Conservation (phyloP, 1,140 invertebrate genomes). For the Drosophila tsacasi region DNA sequence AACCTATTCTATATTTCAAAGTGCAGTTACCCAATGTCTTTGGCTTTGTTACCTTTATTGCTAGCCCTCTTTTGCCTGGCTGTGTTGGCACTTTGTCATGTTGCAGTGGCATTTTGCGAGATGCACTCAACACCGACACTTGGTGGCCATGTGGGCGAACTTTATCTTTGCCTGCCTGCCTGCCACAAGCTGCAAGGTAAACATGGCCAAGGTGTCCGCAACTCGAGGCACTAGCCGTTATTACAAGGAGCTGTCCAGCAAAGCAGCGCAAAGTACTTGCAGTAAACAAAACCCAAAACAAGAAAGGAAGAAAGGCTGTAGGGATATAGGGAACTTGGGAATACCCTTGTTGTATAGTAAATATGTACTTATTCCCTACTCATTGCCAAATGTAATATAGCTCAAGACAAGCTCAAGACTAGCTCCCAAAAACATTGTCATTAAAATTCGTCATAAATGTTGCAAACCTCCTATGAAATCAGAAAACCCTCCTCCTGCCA, state of each 20-base stretch:
- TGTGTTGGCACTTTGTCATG: constrained; percentile 42
- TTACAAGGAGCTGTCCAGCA: constrained; percentile 44
- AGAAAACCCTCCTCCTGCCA: constrained; percentile 3
- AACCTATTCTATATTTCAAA: neutral
- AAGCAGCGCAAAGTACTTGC: constrained; percentile 5
- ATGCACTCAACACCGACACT: constrained; percentile 30
- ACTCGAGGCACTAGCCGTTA: constrained; percentile 32
- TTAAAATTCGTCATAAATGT: neutral
- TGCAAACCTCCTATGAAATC: constrained; percentile 1
- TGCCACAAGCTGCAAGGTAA: constrained; percentile 29
- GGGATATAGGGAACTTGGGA: neutral
- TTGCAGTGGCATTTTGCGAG: constrained; percentile 46
- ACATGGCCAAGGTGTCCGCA: constrained; percentile 47
- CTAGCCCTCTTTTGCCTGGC: neutral
- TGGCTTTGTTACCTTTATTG: constrained; percentile 15
- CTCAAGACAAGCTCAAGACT: neutral
- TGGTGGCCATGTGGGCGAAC: constrained; percentile 52
- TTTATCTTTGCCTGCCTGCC: constrained; percentile 9
- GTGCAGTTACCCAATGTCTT: constrained; percentile 19
- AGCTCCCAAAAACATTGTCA: neutral
- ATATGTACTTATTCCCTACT: too few relatives aligned
- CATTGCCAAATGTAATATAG: neutral
- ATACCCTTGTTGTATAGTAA: neutral
- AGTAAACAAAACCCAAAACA: neutral
- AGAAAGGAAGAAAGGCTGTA: neutral